These are phyloP conservation scores for Mohoua ochrocephala DNA, from an alignment of 2,113 vertebrate species.

Conservation along the genomic window DNA sequence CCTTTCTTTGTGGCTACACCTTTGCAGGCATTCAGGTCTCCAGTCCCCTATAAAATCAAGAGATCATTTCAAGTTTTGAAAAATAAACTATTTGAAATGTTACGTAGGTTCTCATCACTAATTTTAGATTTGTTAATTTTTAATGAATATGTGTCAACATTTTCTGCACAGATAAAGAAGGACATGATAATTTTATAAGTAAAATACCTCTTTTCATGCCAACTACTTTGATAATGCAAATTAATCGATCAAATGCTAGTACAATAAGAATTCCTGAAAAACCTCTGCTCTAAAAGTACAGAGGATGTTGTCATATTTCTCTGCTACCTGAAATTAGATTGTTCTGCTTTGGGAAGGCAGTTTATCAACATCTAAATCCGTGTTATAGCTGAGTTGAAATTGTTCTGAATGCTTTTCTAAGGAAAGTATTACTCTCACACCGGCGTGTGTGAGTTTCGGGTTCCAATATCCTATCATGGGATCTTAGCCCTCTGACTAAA, in stretches of 20 bases:
- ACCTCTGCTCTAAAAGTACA: neutral
- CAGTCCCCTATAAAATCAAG: neutral
- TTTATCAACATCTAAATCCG: neutral
- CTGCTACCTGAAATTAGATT: slow-evolving; percentile 1
- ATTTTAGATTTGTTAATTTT: neutral
- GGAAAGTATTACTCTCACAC: neutral
- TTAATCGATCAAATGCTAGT: neutral
- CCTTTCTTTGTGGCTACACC: neutral
- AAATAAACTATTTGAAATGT: neutral
- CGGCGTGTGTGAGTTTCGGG: neutral
- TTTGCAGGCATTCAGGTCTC: neutral
- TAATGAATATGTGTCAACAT: neutral
- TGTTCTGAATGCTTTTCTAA: neutral
- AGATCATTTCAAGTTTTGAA: neutral
- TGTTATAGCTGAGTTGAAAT: neutral
- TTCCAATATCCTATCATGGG: neutral
- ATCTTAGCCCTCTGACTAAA: neutral
- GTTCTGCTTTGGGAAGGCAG: neutral
- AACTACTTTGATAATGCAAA: neutral
- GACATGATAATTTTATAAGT: neutral
- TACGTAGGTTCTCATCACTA: neutral
- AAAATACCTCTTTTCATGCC: neutral
- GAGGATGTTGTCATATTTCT: neutral
- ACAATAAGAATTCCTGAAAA: slow-evolving; percentile 29
- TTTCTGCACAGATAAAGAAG: slow-evolving; percentile 21